These are phyloP conservation scores for Montipora sp. DNA, from an alignment of 64 coral and sea anemone genomes.

Conservation along the genomic window DNA sequence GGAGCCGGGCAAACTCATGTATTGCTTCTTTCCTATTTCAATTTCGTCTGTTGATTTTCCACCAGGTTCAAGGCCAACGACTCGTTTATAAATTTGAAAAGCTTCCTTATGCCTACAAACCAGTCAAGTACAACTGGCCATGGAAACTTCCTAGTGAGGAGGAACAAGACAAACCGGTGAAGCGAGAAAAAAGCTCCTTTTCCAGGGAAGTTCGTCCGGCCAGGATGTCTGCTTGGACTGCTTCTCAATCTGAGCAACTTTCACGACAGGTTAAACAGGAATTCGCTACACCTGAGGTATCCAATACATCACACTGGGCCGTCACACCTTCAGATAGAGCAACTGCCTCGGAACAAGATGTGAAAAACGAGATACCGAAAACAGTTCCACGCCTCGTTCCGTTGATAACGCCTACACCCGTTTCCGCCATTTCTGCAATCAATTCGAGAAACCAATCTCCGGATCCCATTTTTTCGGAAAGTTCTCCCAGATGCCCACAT, in stretches of 20 bases:
- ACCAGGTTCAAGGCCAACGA: conserved; percentile 56
- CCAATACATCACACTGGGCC: not conserved
- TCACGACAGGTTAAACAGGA: not conserved
- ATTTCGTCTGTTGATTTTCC: not conserved
- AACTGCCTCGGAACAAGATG: not conserved
- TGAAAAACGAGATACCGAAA: not conserved
- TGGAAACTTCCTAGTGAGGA: conserved; percentile 7
- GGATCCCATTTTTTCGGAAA: not conserved
- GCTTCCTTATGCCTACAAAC: conserved; percentile 58
- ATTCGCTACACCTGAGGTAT: not conserved
- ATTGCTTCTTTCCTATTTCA: not conserved
- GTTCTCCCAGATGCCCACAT: not conserved
- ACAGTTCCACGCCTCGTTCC: not conserved
- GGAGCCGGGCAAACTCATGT: too few species aligned
- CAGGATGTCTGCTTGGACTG: not conserved
- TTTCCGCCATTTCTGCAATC: not conserved
- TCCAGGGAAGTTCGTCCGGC: not conserved
- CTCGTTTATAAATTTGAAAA: conserved; percentile 64
- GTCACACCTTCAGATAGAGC: not conserved
- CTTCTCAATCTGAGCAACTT: not conserved
- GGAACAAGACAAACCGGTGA: not conserved
- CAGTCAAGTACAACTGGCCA: conserved; percentile 41
- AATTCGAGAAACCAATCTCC: not conserved
- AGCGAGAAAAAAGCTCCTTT: not conserved
- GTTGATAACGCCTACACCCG: not conserved